phyloP scores from a whole-genome alignment of 1,140 invertebrate species.

The Phenacoccus solenopsis region DNA sequence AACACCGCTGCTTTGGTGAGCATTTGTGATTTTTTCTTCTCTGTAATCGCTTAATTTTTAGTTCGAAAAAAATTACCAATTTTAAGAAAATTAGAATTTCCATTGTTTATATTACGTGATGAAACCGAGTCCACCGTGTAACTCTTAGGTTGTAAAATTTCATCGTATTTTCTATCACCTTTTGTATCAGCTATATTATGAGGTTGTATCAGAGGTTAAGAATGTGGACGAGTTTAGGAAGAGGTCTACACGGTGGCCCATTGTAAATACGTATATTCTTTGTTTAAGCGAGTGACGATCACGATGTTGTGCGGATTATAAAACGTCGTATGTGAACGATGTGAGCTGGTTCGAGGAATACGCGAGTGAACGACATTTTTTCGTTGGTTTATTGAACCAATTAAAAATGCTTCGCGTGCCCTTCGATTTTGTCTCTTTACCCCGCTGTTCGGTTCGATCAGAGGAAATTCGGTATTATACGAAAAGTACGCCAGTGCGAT shows the following conservation, averaged over 20 bases:
- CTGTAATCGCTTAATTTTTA: too few species aligned
- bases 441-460: not conserved
- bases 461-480: not conserved
- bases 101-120: too few species aligned
- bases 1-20: conserved; percentile 37
- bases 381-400: not conserved
- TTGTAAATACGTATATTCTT: conserved; percentile 6
- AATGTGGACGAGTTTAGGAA: conserved; percentile 11
- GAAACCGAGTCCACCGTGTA: too few species aligned
- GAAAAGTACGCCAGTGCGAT: too few species aligned
- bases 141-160: not conserved
- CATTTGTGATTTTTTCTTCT: conserved; percentile 21
- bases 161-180: not conserved
- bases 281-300: not conserved
- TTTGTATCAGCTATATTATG: too few species aligned
- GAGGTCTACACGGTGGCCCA: conserved; percentile 20
- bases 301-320: not conserved
- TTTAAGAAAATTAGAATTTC: too few species aligned
- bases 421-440: too few species aligned
- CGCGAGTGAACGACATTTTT: not conserved
- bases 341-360: not conserved
- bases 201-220: conserved; percentile 19
- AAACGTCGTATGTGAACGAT: not conserved
- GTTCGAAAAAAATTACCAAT: too few species aligned
- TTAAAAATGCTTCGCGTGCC: not conserved